Base-by-base conservation (phyloP, 2,888 invertebrate species). In the Melikaiella ostensackeni region DNA sequence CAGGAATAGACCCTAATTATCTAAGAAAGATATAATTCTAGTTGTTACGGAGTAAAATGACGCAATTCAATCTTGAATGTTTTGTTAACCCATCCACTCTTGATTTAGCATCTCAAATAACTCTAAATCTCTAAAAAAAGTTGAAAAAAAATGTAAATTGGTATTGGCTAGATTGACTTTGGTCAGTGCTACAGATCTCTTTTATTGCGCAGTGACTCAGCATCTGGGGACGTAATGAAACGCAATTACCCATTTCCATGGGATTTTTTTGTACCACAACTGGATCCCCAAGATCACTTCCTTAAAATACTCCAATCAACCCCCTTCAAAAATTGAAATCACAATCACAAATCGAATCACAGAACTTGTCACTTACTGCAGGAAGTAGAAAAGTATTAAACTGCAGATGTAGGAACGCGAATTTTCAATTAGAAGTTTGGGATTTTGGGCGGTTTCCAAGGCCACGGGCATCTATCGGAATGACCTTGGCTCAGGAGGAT, bases 401-500 rank as follows among this genome's bases (percentile, higher is more conserved):
- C 19, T 46, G 19, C 5, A n/a, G 16, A 8, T 0, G n/a, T 24
- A 59, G 59, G 59, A 59, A 1, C 70, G 46, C 50, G 50, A 50
- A 50, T 46, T 4, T 19, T 38, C 38, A 21, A 30, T 24, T 55
- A 16, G 59, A 59, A 64, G 5, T 19, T 64, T n/a, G 13, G 11
- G 16, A 50, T 70, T 50, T 70, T 70, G 50, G 70, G 33, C n/a
- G 30, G 50, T 33, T 50, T 70, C 50, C 70, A 70, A 30, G 30
- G 50, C 70, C 33, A 62, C 74, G 42, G 76, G 8, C 70, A 59
- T 42, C 46, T 62, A 46, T 75, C 62, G 62, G 27, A 62, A 75
- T 62, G 75, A 62, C 61, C 75, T 75, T 61, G 75, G 42, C 75
- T 59, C 35, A 21, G 33, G 4, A 75, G 64, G 75, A 75, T 66